phyloP scores from a whole-genome alignment of 2,888 invertebrate genomes.

The Sinopyrophorus schimmeli region DNA sequence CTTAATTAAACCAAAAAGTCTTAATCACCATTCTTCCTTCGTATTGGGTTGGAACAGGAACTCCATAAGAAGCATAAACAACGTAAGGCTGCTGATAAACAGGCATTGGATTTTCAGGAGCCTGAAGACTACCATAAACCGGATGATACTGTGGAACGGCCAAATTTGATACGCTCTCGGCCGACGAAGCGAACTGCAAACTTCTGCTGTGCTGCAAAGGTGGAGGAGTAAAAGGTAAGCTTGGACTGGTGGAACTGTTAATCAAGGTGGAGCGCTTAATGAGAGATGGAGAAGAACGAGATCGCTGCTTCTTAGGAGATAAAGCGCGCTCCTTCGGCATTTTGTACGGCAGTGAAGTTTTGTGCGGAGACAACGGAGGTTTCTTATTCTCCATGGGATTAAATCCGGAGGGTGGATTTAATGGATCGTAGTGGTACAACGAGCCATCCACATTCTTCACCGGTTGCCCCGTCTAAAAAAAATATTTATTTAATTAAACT shows the following conservation, averaged over 20 bases:
- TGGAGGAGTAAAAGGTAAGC: conserved; percentile 51
- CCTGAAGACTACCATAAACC: conserved; percentile 34
- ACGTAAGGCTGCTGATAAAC: conserved; percentile 49
- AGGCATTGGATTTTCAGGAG: conserved; percentile 34
- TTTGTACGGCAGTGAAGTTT: conserved; percentile 35
- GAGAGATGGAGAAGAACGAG: conserved; percentile 43
- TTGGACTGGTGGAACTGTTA: conserved; percentile 53
- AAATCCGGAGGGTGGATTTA: conserved; percentile 62
- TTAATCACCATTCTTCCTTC: conserved; percentile 49
- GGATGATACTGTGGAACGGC: conserved; percentile 38
- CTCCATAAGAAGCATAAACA: conserved; percentile 50
- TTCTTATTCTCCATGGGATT: conserved; percentile 30
- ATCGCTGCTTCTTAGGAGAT: conserved; percentile 43
- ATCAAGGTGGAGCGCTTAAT: conserved; percentile 43
- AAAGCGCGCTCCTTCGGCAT: conserved; percentile 29
- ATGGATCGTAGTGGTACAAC: conserved; percentile 76
- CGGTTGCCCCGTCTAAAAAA: conserved; percentile 72
- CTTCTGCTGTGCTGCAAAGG: conserved; percentile 38
- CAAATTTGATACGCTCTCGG: conserved; percentile 33
- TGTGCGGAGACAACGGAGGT: conserved; percentile 41
- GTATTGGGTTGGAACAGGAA: conserved; percentile 47
- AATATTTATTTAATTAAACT: conserved; percentile 18
- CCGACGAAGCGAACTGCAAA: conserved; percentile 33
- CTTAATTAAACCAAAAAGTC: conserved; percentile 4
- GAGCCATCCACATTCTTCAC: conserved; percentile 76